Conservation (phyloP, 2,888 invertebrate species). For the Apoderus coryli region DNA sequence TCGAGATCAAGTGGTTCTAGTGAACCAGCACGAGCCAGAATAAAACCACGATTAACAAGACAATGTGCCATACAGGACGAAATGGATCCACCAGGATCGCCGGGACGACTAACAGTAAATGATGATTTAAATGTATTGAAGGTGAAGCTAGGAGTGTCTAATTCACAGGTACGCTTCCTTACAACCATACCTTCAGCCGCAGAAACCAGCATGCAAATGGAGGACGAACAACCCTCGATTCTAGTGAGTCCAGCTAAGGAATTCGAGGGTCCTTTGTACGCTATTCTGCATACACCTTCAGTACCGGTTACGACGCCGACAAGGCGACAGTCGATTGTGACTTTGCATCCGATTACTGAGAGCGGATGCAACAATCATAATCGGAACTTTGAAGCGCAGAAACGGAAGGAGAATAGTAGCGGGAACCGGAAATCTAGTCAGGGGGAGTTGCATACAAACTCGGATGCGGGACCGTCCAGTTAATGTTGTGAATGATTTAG, state of each 20-base stretch:
- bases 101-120: slow-evolving; percentile 35
- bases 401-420: slow-evolving; percentile 6
- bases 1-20: slow-evolving; percentile 67
- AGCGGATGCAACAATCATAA: slow-evolving; percentile 16
- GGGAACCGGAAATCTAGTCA: slow-evolving; percentile 22
- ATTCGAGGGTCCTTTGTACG: slow-evolving; percentile 29
- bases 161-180: slow-evolving; percentile 35
- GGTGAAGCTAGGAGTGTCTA: neutral
- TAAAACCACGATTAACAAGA: slow-evolving; percentile 62
- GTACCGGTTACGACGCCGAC: slow-evolving; percentile 22
- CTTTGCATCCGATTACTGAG: slow-evolving; percentile 29
- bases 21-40: slow-evolving; percentile 35
- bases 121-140: neutral
- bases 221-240: slow-evolving; percentile 38
- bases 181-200: slow-evolving; percentile 63
- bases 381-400: no score
- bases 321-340: slow-evolving; percentile 31
- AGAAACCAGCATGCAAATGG: slow-evolving; percentile 53
- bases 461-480: slow-evolving; percentile 22
- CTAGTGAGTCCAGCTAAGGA: slow-evolving; percentile 29
- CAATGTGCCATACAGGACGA: slow-evolving; percentile 71
- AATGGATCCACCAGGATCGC: slow-evolving; percentile 45
- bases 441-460: slow-evolving; percentile 14
- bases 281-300: slow-evolving; percentile 28
- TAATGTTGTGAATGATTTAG: no score